Evolutionary conservation across 1,140 invertebrate genomes (phyloP), one percentile per base, ranked within the genome.

Genomic region (Atta texana): DNA sequence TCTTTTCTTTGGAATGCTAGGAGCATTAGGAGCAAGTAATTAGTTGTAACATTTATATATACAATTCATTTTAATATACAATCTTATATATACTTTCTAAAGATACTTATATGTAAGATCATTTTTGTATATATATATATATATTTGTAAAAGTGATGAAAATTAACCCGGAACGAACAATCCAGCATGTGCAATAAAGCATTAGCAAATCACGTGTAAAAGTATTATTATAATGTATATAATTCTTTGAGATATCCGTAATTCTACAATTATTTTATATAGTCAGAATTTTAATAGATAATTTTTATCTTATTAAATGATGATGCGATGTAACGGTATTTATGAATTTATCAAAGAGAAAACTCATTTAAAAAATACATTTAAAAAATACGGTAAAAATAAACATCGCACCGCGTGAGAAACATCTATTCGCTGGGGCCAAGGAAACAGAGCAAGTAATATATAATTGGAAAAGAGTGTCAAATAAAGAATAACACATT

Each of bases 401-500:
- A 39, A 80, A 57, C 10, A 55, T 80, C 16, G 31, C 14, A 44
- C 1, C 16, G 51, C 24, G 6, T 44, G 34, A 39, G 34, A 39
- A 39, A n/a, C 18, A 16, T 14, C 4, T 49, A 44, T 34, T 24
- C 18, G n/a, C 1, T 7, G 28, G 18, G 18, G 8, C 34, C 21
- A 39, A 63, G 57, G 68, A 49, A 84, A 84, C 39, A 49, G 80
- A 75, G 24, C 18, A 49, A 82, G 4, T 39, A 16, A 18, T 39
- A 21, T 31, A n/a, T 44, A 80, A 80, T 80, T 80, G 55, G 24
- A 24, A 24, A 31, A 21, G n/a, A 75, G n/a, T 34, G 12, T 18
- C 69, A 51, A 75, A 61, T 61, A 74, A 61, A 74, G 28, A 69
- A 3, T 34, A 16, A 28, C n/a, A 14, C 5, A 82, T 82, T 82